These are phyloP conservation scores for Cephus spinipes DNA, from an alignment of 2,888 invertebrate genomes.

Conservation along the genomic window DNA sequence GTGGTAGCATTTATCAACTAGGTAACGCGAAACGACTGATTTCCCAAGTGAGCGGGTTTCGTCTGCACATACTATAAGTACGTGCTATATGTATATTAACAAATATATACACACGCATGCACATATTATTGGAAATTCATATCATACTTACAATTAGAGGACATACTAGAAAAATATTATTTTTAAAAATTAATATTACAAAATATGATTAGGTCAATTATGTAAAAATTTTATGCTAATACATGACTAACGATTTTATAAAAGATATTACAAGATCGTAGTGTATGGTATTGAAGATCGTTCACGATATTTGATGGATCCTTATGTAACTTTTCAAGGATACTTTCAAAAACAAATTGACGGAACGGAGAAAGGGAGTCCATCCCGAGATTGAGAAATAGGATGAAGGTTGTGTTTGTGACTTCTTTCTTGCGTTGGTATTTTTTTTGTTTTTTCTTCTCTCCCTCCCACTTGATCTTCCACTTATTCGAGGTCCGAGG, in stretches of 20 bases:
- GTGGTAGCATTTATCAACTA: not conserved
- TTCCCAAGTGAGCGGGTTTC: conserved; percentile 44
- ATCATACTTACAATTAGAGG: too few species aligned
- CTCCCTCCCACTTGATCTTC: not conserved
- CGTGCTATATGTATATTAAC: not conserved
- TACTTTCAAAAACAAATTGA: not conserved
- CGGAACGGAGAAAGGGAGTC: not conserved
- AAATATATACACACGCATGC: not conserved
- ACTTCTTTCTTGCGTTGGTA: not conserved
- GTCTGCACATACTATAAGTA: conserved; percentile 12
- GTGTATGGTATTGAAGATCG: not conserved
- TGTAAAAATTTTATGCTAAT: not conserved
- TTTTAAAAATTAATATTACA: not conserved
- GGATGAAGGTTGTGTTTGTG: not conserved
- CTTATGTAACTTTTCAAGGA: not conserved
- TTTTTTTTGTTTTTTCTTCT: not conserved
- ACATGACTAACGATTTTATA: not conserved
- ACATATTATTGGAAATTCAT: too few species aligned
- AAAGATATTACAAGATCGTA: not conserved
- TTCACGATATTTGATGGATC: not conserved
- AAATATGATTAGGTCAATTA: not conserved
- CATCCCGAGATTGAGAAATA: not conserved
- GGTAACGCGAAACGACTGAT: conserved; percentile 41
- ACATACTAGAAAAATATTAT: not conserved
- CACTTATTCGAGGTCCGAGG: not conserved